Evolutionary conservation across 2,797 vertebrate species (phyloP).

Genomic region (Melanotaenia trifasciata): DNA sequence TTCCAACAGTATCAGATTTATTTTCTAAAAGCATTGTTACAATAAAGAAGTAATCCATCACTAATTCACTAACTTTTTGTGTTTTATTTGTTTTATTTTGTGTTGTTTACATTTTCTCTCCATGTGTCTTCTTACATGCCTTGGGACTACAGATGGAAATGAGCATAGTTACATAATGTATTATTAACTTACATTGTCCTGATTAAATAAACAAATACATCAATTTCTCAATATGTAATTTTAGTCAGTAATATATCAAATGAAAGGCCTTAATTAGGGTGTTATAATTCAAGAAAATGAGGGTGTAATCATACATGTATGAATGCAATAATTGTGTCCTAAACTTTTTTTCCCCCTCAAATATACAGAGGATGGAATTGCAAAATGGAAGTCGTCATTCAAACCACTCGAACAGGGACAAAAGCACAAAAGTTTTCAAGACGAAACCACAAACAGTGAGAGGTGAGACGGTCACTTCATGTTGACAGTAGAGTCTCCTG

Average conservation of each 20-base stretch:
- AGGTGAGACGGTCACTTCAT: neutral
- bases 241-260: neutral
- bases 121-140: no score
- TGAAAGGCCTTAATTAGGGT: neutral
- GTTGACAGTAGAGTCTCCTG: no score
- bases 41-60: no score
- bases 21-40: no score
- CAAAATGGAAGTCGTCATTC: slow-evolving; percentile 72
- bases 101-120: no score
- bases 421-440: slow-evolving; percentile 5
- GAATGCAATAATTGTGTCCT: neutral
- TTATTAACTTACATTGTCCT: no score
- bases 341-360: neutral
- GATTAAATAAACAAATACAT: no score
- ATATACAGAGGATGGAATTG: slow-evolving; percentile 6
- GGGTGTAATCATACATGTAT: neutral
- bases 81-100: no score
- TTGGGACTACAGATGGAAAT: no score
- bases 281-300: neutral
- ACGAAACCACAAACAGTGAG: slow-evolving; percentile 13
- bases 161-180: no score
- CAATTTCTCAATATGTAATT: neutral
- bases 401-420: slow-evolving; percentile 24
- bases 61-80: no score
- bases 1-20: no score